Base-by-base conservation (phyloP, 2,888 invertebrate genomes). In the Oligia strigilis region DNA sequence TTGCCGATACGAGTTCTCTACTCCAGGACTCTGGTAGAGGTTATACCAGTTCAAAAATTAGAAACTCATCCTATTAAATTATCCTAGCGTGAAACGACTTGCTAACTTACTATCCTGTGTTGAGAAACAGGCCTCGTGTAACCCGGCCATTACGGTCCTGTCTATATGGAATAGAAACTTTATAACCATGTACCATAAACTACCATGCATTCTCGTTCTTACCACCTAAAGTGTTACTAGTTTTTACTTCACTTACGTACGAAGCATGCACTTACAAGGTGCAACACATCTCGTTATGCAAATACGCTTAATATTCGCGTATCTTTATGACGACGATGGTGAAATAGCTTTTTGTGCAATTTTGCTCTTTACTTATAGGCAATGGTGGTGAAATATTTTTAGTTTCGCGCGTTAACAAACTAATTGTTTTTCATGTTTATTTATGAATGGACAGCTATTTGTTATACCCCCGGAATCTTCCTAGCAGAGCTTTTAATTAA, bases 241-340 rank as follows among this genome's bases (percentile, higher is more conserved):
- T 87, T 89, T 90, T 90, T 90, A 80, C 82, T 75, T 77, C 58
- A 40, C 67, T 78, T 76, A 70, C 52, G 66, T 73, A 70, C 52
- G 66, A 78, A 69, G 72, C 73, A 84, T 43, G 78, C 40, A 75
- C 65, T 78, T 82, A 77, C 78, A 83, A 82, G 80, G 84, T 89
- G 81, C 87, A 76, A 77, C 74, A 62, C 66, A 75, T 75, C 80
- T 69, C 55, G 78, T 82, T 82, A 89, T 80, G 81, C 69, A 76
- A 80, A 87, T 77, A 69, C 46, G 46, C 29, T 64, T 75, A 82
- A 77, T 82, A 70, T 76, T 76, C 49, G 67, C 74, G 60, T 77
- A 82, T 76, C 77, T 87, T 80, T 85, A 87, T 71, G 70, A 71
- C 40, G 70, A 71, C 40, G 36, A 62, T 75, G 67, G 64, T 75